Base-by-base conservation (phyloP, 2,113 vertebrate species). In the Mustelus asterias region DNA sequence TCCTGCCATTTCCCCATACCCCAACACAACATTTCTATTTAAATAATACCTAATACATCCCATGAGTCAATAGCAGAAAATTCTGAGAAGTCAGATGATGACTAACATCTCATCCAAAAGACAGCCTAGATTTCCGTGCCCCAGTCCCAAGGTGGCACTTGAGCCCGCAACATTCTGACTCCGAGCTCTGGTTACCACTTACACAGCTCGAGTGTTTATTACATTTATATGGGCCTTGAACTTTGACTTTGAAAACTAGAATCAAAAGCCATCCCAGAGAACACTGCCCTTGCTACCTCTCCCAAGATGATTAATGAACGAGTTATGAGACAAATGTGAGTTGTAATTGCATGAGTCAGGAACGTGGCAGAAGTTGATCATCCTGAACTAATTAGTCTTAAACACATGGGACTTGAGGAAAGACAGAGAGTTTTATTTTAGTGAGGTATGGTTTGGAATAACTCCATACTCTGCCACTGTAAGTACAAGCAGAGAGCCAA, bases 361-460 rank as follows among this genome's bases (percentile, higher is more conserved):
- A 88, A 88, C 8, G 0, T 88, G 41, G 48, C 22, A 41, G 41
- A 88, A 88, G 54, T 54, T 88, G 85, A 48, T 88, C 48, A 54
- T 54, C 85, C 48, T 88, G 80, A 83, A 41, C 37, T 83, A 83
- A 83, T 83, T 83, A 41, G 37, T 83, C 80, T 41, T 7, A 83
- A 48, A 26, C 85, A 88, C 24, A 29, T 54, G 48, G 85, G 85
- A 88, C 26, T 90, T 33, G 80, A 83, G 37, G 16, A 44, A 83
- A 60, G 41, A 88, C 24, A 29, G 13, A 60, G 88, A 24, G 54
- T 90, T 90, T 90, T 60, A 29, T 33, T 90, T 90, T 60, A 33
- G 54, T 90, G 88, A 90, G 88, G 29, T 90, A 90, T 90, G 88
- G 58, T 90, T 60, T 90, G 88, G 88, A 90, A 33, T 13, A 90